Conservation (phyloP, 2,113 vertebrate genomes). For the Scomber colias region DNA sequence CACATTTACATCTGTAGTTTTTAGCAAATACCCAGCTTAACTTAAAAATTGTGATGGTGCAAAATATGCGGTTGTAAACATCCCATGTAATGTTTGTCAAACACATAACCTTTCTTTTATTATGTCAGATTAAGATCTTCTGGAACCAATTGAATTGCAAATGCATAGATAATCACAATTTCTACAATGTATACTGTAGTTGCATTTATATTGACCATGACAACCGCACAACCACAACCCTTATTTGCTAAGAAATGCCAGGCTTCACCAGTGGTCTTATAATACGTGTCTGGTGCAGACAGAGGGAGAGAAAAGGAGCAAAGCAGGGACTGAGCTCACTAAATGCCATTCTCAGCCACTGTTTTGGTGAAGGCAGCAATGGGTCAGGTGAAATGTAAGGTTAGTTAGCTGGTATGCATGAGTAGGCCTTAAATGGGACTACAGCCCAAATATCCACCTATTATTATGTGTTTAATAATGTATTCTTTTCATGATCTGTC, state of each 20-base stretch:
- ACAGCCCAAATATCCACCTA: conserved; percentile 33
- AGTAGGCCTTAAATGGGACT: conserved; percentile 45
- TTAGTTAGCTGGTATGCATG: conserved; percentile 43
- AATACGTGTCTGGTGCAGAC: conserved; percentile 44
- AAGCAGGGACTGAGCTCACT: conserved; percentile 52
- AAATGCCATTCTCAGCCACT: conserved; percentile 55
- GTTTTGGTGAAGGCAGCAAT: conserved; percentile 36
- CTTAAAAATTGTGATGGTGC: too few relatives aligned
- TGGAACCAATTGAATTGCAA: too few relatives aligned
- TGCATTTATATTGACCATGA: conserved; percentile 65
- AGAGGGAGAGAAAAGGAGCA: conserved; percentile 31
- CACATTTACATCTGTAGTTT: too few relatives aligned
- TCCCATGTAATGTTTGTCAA: too few relatives aligned
- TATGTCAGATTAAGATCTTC: too few relatives aligned
- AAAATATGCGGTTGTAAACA: too few relatives aligned
- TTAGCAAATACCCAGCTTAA: too few relatives aligned
- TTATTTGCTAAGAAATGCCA: conserved; percentile 58
- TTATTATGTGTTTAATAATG: conserved; percentile 61
- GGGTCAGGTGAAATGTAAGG: conserved; percentile 40
- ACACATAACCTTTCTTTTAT: too few relatives aligned
- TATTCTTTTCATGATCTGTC: conserved; percentile 73
- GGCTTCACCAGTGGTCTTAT: conserved; percentile 47
- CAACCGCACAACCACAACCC: conserved; percentile 56
- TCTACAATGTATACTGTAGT: conserved; percentile 33
- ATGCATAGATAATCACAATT: neutral